Percentiles rank a stretch among this genome's conserved stretches.
Conservation (phyloP, 2,888 invertebrate genomes). For the Halictus quadricinctus region DNA sequence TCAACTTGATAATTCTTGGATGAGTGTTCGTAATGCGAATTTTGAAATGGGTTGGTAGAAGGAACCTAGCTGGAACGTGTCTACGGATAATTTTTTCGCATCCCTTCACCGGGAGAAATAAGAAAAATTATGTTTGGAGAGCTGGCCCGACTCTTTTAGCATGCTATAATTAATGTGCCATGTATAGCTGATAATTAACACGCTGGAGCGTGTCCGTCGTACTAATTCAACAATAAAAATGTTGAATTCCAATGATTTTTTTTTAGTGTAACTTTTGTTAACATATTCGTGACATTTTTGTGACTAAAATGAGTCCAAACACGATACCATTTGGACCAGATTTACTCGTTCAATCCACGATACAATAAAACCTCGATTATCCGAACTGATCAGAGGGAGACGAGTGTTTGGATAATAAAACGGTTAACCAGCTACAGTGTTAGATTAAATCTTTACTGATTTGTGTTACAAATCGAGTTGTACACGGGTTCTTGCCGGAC, state of each 20-base stretch:
- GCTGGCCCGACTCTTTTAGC: not conserved
- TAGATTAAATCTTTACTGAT: no score
- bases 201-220: not conserved
- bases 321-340: not conserved
- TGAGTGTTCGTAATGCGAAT: slow-evolving; percentile 3
- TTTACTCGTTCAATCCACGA: not conserved
- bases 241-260: no score
- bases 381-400: no score
- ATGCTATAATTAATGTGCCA: not conserved
- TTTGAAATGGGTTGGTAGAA: not conserved
- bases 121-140: not conserved
- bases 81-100: not conserved
- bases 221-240: not conserved
- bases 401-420: not conserved
- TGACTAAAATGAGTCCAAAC: no score
- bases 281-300: no score
- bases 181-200: not conserved
- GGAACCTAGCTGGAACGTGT: not conserved
- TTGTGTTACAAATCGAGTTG: no score
- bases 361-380: not conserved
- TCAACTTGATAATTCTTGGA: slow-evolving; percentile 12
- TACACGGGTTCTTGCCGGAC: no score
- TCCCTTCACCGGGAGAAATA: not conserved
- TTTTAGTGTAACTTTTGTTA: no score
- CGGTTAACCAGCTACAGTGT: no score